These are phyloP conservation scores for Aptenodytes patagonicus DNA, from an alignment of 2,113 vertebrate species.

Conservation along the genomic window DNA sequence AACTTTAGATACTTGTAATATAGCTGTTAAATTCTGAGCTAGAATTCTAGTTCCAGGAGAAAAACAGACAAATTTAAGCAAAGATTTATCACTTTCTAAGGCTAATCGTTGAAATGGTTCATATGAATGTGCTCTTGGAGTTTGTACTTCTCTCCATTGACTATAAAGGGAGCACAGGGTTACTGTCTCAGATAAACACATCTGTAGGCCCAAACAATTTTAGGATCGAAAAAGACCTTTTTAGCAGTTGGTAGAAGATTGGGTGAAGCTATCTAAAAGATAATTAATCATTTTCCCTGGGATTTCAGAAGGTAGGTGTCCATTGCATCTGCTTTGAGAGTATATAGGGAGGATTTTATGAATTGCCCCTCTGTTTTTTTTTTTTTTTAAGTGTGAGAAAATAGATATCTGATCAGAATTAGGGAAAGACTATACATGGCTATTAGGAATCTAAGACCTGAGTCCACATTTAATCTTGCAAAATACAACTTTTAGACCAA, in stretches of 20 bases:
- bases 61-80: not conserved
- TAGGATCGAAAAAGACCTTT: not conserved
- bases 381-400: not conserved
- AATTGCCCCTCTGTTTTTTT: no score
- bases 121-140: not conserved
- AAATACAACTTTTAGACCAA: not conserved
- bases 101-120: not conserved
- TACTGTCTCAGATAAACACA: not conserved
- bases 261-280: not conserved
- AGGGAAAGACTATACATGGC: not conserved
- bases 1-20: not conserved
- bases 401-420: not conserved
- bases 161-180: not conserved
- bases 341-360: not conserved
- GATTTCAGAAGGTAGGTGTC: not conserved
- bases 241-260: not conserved
- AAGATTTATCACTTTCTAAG: not conserved
- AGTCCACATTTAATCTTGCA: not conserved
- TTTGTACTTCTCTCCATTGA: not conserved
- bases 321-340: not conserved
- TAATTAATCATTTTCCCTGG: not conserved
- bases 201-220: not conserved
- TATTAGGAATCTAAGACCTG: not conserved
- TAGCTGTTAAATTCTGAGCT: not conserved
- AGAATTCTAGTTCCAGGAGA: not conserved